phyloP scores from a whole-genome alignment of 1,140 invertebrate genomes.

The Musca vetustissima region DNA sequence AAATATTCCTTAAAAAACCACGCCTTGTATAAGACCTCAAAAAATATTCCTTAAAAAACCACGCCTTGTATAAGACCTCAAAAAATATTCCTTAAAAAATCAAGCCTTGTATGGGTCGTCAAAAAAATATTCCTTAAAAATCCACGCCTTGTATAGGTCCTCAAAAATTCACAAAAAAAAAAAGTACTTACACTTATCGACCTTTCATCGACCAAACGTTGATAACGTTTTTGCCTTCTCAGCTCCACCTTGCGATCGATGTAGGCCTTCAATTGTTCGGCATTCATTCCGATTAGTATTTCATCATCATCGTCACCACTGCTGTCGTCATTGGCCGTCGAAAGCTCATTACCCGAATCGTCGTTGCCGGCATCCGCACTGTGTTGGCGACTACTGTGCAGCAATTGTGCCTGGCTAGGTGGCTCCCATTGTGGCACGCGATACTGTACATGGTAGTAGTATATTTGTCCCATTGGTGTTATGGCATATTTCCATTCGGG shows the following conservation, averaged over 20 bases:
- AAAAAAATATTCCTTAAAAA: no score
- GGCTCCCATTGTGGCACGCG: constrained; percentile 87
- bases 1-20: no score
- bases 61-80: no score
- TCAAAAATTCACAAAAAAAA: no score
- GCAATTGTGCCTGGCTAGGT: constrained; percentile 58
- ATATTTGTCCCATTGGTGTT: constrained; percentile 78
- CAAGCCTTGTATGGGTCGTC: no score
- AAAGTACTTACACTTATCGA: constrained; percentile 68
- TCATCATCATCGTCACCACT: constrained; percentile 28
- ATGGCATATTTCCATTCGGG: constrained; percentile 84
- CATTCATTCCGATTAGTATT: constrained; percentile 27
- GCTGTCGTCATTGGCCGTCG: neutral
- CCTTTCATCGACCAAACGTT: constrained; percentile 64
- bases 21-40: no score
- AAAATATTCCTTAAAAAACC: no score
- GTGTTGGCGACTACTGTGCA: constrained; percentile 9
- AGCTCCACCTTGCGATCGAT: constrained; percentile 36
- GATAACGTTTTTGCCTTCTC: constrained; percentile 39
- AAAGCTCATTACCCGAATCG: constrained; percentile 31
- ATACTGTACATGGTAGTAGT: constrained; percentile 88
- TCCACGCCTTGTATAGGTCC: no score
- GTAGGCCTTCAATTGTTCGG: constrained; percentile 32
- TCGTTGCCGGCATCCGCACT: neutral
- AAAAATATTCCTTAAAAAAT: no score